Conservation (phyloP, 1,140 invertebrate species). For the Linepithema humile region DNA sequence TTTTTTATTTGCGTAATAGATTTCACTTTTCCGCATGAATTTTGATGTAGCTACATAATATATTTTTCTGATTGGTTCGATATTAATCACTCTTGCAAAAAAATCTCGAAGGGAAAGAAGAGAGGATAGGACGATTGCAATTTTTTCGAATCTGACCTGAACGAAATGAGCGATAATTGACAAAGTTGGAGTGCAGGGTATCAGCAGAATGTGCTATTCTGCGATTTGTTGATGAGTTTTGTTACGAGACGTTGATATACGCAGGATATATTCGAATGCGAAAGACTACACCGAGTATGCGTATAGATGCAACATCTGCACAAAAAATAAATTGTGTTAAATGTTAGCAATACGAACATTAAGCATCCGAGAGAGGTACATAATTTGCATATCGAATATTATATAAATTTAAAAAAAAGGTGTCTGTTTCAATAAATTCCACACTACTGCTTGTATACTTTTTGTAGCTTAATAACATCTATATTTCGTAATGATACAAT, state of each 20-base stretch:
- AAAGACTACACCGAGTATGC: conserved; percentile 47
- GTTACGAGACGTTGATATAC: conserved; percentile 68
- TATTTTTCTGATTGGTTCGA: conserved; percentile 63
- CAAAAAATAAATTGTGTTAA: conserved; percentile 51
- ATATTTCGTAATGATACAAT: too few species aligned
- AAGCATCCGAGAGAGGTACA: conserved; percentile 63
- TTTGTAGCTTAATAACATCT: too few species aligned
- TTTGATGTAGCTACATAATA: conserved; percentile 19
- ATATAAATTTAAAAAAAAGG: not conserved
- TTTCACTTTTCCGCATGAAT: too few species aligned
- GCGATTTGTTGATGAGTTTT: conserved; percentile 77
- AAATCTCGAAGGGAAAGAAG: conserved; percentile 28
- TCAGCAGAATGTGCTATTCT: conserved; percentile 59
- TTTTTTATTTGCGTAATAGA: too few species aligned
- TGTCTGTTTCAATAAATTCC: not conserved
- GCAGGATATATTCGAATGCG: conserved; percentile 37
- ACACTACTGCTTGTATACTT: not conserved
- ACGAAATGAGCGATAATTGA: conserved; percentile 32
- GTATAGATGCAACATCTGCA: conserved; percentile 25
- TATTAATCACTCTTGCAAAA: conserved; percentile 40
- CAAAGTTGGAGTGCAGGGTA: conserved; percentile 48
- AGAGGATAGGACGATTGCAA: conserved; percentile 18
- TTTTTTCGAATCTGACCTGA: conserved; percentile 36
- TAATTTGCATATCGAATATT: conserved; percentile 7
- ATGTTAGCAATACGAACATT: conserved; percentile 67